Conservation (phyloP, 2,113 vertebrate species). For the Epinephelus lanceolatus region DNA sequence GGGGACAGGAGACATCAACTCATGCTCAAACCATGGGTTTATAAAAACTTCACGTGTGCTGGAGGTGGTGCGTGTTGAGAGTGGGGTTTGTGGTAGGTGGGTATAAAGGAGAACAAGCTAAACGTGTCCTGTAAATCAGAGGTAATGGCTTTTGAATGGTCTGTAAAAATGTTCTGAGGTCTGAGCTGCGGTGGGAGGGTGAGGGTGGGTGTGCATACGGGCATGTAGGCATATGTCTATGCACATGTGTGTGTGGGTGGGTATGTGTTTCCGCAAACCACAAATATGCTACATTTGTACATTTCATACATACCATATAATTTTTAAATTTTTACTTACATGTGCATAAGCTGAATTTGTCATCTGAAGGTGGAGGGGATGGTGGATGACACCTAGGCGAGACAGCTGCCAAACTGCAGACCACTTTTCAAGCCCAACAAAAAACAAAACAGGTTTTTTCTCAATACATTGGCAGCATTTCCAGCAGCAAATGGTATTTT, state of each 20-base stretch:
- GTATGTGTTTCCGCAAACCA: no score
- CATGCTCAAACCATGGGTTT: slow-evolving; percentile 12
- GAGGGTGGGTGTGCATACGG: neutral
- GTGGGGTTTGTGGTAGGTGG: slow-evolving; percentile 1
- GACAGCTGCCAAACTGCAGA: no score
- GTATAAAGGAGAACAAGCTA: slow-evolving; percentile 22
- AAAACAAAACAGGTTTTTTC: no score
- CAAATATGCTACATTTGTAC: no score
- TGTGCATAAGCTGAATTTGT: no score
- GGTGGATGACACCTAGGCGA: no score
- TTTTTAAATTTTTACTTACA: no score
- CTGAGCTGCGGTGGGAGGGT: neutral
- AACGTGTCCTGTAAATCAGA: slow-evolving; percentile 20
- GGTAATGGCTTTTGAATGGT: slow-evolving; percentile 47
- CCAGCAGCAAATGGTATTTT: no score
- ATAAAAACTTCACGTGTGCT: slow-evolving; percentile 20
- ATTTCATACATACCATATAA: no score
- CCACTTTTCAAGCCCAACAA: no score
- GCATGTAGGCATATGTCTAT: neutral
- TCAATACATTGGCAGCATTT: no score
- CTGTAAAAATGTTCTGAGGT: slow-evolving; percentile 26
- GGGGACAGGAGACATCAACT: slow-evolving; percentile 38
- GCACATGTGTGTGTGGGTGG: neutral
- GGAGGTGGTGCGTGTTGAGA: slow-evolving; percentile 26
- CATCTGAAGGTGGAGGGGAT: no score